Base-by-base conservation (phyloP, 1,140 invertebrate species). In the Neuroterus valhalla region DNA sequence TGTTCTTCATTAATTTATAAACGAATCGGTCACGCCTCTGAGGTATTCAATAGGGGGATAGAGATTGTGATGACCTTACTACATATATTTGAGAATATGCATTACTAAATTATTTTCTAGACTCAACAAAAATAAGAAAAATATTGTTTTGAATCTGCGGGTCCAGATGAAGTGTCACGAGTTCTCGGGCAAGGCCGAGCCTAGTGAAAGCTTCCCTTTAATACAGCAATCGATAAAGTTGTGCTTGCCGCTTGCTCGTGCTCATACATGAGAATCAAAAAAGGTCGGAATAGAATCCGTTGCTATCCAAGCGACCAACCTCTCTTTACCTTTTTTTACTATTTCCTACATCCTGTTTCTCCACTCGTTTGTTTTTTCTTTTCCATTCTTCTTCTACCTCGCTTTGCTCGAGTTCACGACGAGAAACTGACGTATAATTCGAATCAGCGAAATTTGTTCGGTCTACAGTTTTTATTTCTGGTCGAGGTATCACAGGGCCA, bases 161-260 rank as follows among this genome's bases (percentile, higher is more conserved):
- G 17, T 71, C 72, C 12, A 75, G 70, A 72, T 78, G 68, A 50
- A 62, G 31, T 75, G 72, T 75, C 72, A 72, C 45, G 77, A 75
- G 73, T 79, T 81, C 80, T 79, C 77, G 78, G 77, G 76, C 80
- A 80, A 79, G 80, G 79, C 78, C 78, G 76, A 70, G 52, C 69
- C 70, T 70, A 87, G 69, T 78, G 81, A 79, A 46, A 62, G 87
- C 71, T 88, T 86, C 87, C 81, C 86, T 88, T 88, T 87, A 87
- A 87, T 69, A 31, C 77, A 77, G 72, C 66, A 88, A 88, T 88
- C 86, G 85, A 88, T 88, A 87, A 78, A 78, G 74, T 76, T 77
- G 81, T 81, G 75, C 68, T 68, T 77, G 74, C 71, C 48, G 72
- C 78, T 72, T 72, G 69, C 81, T 80, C 79, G 76, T 75, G 81